Evolutionary conservation across 1,140 invertebrate genomes (phyloP), one percentile per base, ranked within the genome.

Genomic region (Zelostemma sp.): DNA sequence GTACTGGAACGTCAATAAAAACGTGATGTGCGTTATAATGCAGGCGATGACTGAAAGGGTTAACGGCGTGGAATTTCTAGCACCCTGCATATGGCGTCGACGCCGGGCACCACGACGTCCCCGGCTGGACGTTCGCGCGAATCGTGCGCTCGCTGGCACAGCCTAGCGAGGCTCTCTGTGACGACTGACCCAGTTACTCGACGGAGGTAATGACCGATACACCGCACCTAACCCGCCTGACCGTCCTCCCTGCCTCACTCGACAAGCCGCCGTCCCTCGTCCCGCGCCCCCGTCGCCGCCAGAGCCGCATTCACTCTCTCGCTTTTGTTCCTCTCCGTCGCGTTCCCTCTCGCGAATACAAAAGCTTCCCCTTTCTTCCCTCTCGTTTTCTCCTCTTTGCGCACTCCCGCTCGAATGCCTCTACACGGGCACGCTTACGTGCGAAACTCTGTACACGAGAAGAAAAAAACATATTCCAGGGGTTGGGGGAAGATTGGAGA

Each of bases 131-230:
- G 40, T 41, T 64, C 59, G 55, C 49, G 72, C 74, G 63, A 80
- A 80, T 76, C 70, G 73, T 68, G 72, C 66, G 74, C 28, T 16
- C 61, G 76, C 63, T 73, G 74, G 75, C 79, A 75, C n/a, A 79
- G 75, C 77, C 75, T 77, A 81, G 77, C 76, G 75, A 77, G 77
- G 78, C 80, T 80, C 77, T 82, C 76, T 82, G 78, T 78, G 82
- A 84, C 84, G 84, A 86, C 82, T 86, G 83, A 86, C 84, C 84
- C 70, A 86, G 82, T 86, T 86, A 84, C 79, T 77, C 73, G 73
- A 53, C 75, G 80, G 81, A 86, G 84, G 84, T 86, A 86, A 86
- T 86, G 84, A 86, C 84, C 84, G 84, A 85, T 86, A 86, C 80
- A 74, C 80, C 63, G 58, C 72, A 79, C 80, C 79, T 81, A 83